These are phyloP conservation scores for Amphiprion percula DNA, from an alignment of 2,113 vertebrate genomes.

Conservation along the genomic window DNA sequence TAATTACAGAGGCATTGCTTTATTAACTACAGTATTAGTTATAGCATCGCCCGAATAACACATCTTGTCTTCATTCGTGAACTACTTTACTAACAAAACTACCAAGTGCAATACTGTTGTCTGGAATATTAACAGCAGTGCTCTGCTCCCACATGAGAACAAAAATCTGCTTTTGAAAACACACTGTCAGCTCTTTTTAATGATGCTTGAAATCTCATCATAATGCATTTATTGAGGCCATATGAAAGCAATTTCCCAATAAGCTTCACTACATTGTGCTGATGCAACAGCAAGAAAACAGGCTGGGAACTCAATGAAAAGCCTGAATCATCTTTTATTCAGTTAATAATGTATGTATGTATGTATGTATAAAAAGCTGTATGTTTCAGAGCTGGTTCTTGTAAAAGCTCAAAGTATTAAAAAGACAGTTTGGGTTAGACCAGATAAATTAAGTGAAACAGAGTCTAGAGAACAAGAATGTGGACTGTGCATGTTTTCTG, in stretches of 20 bases:
- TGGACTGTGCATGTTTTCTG: neutral
- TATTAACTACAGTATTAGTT: constrained; percentile 1
- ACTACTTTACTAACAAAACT: neutral
- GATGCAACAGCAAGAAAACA: constrained; percentile 52
- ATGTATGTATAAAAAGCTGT: neutral
- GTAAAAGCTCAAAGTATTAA: constrained; percentile 5
- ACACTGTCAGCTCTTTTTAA: constrained; percentile 65
- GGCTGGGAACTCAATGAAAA: constrained; percentile 31
- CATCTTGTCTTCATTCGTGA: neutral
- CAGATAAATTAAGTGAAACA: neutral
- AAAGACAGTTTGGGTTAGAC: neutral
- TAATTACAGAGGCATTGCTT: neutral
- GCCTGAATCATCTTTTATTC: constrained; percentile 21
- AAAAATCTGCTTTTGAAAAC: constrained; percentile 34
- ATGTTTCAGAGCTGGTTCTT: neutral
- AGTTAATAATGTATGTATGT: constrained; percentile 10
- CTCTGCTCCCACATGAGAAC: constrained; percentile 2
- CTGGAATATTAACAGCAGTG: constrained; percentile 5
- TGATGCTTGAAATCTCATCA: constrained; percentile 67
- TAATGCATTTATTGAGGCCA: constrained; percentile 56
- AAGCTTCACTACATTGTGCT: constrained; percentile 45
- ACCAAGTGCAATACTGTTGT: neutral
- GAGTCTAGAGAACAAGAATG: neutral
- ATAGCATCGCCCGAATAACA: neutral
- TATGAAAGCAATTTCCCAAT: constrained; percentile 42